Conservation (phyloP, 1,140 invertebrate species). For the Drosophila yakuba region DNA sequence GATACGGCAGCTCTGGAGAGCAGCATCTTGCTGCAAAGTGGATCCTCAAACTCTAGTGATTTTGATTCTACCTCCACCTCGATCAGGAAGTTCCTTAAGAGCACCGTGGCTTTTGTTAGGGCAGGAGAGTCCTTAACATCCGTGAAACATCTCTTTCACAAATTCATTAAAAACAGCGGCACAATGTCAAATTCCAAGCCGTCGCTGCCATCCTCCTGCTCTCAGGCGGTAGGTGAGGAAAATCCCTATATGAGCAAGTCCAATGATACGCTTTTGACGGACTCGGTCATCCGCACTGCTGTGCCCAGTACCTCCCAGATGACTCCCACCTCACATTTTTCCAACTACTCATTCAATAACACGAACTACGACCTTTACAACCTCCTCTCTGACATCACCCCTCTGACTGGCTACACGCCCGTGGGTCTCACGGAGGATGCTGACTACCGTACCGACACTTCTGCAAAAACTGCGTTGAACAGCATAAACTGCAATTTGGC, state of each 20-base stretch:
- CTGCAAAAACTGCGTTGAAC: not conserved
- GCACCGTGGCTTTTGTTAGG: slow-evolving; percentile 15
- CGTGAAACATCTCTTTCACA: slow-evolving; percentile 17
- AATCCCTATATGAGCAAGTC: slow-evolving; percentile 15
- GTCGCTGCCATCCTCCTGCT: not conserved
- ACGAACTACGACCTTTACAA: slow-evolving; percentile 5
- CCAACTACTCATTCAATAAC: not conserved
- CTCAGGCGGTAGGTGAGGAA: not conserved
- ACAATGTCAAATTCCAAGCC: not conserved
- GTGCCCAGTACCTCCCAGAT: slow-evolving; percentile 13
- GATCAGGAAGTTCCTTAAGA: slow-evolving; percentile 17
- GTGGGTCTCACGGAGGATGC: slow-evolving; percentile 1
- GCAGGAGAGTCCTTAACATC: slow-evolving; percentile 30
- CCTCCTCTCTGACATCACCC: slow-evolving; percentile 15
- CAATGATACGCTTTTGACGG: slow-evolving; percentile 11
- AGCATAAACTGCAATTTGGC: not conserved
- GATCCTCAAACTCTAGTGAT: not conserved
- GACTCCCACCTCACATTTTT: not conserved
- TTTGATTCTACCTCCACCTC: not conserved
- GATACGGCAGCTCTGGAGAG: no score
- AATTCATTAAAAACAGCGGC: slow-evolving; percentile 15
- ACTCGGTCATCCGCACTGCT: not conserved
- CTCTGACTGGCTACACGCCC: slow-evolving; percentile 21
- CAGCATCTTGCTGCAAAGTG: not conserved
- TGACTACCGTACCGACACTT: slow-evolving; percentile 1